Evolutionary conservation across 2,113 vertebrate species (phyloP).

Genomic region (Oxyura jamaicensis): DNA sequence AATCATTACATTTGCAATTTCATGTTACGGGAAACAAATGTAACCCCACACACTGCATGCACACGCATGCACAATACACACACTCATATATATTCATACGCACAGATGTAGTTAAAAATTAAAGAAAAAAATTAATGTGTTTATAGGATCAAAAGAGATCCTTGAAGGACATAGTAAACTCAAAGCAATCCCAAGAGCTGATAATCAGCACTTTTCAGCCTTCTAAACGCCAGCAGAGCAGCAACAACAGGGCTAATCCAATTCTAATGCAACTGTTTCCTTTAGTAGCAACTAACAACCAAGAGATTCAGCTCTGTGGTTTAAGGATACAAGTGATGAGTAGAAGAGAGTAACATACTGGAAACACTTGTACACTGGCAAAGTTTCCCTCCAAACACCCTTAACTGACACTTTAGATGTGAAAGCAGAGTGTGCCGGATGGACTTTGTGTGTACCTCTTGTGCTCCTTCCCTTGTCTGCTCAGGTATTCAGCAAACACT

Average conservation of each 20-base stretch:
- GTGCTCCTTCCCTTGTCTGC: not conserved
- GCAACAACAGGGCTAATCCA: not conserved
- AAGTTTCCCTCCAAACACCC: not conserved
- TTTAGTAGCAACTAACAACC: not conserved
- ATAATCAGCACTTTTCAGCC: not conserved
- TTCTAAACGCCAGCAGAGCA: not conserved
- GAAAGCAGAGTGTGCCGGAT: not conserved
- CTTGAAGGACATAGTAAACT: not conserved
- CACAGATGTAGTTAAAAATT: not conserved
- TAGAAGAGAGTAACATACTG: not conserved
- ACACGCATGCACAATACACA: not conserved
- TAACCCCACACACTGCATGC: not conserved
- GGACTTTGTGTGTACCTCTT: not conserved
- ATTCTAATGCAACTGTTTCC: not conserved
- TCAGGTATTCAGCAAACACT: not conserved
- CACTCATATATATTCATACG: not conserved
- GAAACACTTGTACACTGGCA: not conserved
- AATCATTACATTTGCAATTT: not conserved
- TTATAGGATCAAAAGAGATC: not conserved
- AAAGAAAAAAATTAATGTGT: not conserved
- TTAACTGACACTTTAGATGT: not conserved
- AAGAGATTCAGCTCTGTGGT: not conserved
- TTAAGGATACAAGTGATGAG: not conserved
- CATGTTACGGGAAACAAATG: not conserved
- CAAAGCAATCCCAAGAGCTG: not conserved